These are phyloP conservation scores for Pitangus sulphuratus DNA, from an alignment of 2,797 vertebrate species.

Conservation along the genomic window DNA sequence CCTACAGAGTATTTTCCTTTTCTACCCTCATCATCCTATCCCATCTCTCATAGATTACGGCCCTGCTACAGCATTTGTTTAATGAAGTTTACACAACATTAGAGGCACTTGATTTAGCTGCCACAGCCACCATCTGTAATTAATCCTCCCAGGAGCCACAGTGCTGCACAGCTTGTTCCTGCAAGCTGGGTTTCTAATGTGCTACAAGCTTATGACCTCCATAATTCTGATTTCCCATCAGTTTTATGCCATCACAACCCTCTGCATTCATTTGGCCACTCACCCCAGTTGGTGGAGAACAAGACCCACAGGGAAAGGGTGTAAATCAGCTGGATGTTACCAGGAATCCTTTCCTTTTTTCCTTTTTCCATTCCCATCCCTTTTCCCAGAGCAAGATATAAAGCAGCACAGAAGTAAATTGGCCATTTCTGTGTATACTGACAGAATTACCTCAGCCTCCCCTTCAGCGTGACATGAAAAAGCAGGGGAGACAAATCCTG, in stretches of 20 bases:
- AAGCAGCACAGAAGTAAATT: neutral
- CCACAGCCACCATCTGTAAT: slow-evolving; percentile 46
- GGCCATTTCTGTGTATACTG: too few species aligned
- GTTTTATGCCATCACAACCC: neutral
- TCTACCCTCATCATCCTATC: neutral
- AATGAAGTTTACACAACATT: slow-evolving; percentile 59
- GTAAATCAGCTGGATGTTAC: neutral
- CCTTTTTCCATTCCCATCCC: neutral
- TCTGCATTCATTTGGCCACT: neutral
- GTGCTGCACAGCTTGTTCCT: neutral
- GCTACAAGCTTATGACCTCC: neutral
- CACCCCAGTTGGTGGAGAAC: neutral
- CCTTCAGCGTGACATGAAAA: neutral
- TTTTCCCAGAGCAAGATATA: neutral
- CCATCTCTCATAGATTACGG: neutral
- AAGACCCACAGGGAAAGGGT: neutral
- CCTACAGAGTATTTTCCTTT: neutral
- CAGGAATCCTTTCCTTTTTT: neutral
- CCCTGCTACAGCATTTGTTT: neutral
- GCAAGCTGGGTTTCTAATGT: neutral
- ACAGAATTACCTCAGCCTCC: neutral
- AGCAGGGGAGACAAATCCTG: neutral
- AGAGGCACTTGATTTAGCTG: slow-evolving; percentile 41
- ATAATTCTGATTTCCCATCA: neutral
- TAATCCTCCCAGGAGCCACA: slow-evolving; percentile 49